Conservation (phyloP, 2,113 vertebrate genomes). For the Poeciliopsis turrubarensis region DNA sequence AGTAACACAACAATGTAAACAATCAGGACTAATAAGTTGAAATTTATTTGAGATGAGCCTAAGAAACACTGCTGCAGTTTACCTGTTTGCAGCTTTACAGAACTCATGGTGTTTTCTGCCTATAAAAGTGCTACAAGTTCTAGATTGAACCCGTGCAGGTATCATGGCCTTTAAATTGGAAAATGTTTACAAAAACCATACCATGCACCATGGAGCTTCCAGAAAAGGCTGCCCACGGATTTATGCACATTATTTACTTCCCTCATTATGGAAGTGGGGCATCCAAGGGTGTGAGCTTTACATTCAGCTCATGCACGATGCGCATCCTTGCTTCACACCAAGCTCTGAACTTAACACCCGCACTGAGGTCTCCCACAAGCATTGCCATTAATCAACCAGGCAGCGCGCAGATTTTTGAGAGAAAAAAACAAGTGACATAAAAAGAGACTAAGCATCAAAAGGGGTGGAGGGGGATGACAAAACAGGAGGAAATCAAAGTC, state of each 20-base stretch:
- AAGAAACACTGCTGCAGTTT: background rate
- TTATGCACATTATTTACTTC: conserved; percentile 51
- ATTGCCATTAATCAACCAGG: conserved; percentile 73
- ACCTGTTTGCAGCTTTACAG: background rate
- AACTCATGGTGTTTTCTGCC: background rate
- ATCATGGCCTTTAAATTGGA: conserved; percentile 31
- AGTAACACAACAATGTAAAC: background rate
- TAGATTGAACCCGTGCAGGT: conserved; percentile 4
- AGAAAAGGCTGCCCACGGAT: conserved; percentile 17
- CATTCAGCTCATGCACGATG: conserved; percentile 35
- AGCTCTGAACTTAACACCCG: conserved; percentile 60
- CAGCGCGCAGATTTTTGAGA: conserved; percentile 44
- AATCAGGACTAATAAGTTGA: background rate
- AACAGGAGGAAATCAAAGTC: conserved; percentile 37
- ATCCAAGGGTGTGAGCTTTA: conserved; percentile 27
- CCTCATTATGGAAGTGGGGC: conserved; percentile 63
- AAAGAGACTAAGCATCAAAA: conserved; percentile 58
- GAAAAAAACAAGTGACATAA: conserved; percentile 64
- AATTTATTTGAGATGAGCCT: background rate
- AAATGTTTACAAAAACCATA: conserved; percentile 22
- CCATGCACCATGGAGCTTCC: conserved; percentile 4
- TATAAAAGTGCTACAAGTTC: conserved; percentile 7
- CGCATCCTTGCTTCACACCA: conserved; percentile 29
- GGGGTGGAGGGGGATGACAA: conserved; percentile 19
- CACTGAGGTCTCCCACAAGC: conserved; percentile 42